A percentile compares a stretch with the other conserved stretches of the same genome.
These are phyloP conservation scores for Oxyscelio sp. DNA, from an alignment of 2,888 invertebrate genomes.

Conservation along the genomic window DNA sequence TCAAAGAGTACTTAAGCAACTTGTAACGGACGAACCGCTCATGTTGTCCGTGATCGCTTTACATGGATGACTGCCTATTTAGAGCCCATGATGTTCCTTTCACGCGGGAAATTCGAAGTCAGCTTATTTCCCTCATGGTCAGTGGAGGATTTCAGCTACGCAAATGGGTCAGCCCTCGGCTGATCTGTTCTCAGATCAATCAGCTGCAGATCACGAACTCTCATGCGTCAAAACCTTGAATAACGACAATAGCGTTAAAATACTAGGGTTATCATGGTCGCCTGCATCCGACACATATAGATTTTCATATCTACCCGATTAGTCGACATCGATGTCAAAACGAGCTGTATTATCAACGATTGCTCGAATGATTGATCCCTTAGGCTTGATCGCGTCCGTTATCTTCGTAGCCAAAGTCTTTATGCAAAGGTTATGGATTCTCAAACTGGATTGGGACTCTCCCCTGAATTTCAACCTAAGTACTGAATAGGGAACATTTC, in stretches of 20 bases:
- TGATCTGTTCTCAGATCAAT: background rate
- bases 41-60: background rate
- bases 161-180: background rate
- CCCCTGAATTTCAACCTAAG: background rate
- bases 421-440: slow-evolving; percentile 36
- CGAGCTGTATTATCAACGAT: background rate
- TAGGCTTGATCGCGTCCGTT: slow-evolving; percentile 33
- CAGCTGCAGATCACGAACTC: background rate
- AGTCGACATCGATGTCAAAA: background rate
- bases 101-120: background rate
- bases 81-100: background rate
- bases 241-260: background rate
- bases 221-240: background rate
- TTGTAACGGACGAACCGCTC: background rate
- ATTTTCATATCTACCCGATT: background rate
- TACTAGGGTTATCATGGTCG: background rate
- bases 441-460: slow-evolving; percentile 31
- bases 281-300: background rate
- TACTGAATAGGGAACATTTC: background rate
- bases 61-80: slow-evolving; percentile 12
- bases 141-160: slow-evolving; percentile 66
- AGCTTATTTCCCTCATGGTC: slow-evolving; percentile 9
- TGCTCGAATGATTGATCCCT: slow-evolving; percentile 37
- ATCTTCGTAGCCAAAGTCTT: slow-evolving; percentile 28
- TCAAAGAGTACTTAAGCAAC: slow-evolving; percentile 1